Evolutionary conservation across 2,888 invertebrate genomes (phyloP), one percentile per base, ranked within the genome.

Genomic region (Noctua janthe): DNA sequence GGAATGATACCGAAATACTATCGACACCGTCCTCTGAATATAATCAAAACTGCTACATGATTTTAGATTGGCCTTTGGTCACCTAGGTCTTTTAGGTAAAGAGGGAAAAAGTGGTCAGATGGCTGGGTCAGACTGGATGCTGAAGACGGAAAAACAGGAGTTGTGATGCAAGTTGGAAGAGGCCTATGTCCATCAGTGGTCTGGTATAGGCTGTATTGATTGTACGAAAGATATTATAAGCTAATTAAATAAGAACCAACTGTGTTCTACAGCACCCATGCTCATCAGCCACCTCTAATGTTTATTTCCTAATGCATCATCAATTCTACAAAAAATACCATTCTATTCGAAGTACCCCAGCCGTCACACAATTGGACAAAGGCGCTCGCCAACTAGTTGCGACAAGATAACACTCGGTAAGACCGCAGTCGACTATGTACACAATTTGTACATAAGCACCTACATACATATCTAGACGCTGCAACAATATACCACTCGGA

Each of bases 401-500:
- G 72, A 77, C 78, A 73, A 82, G 88, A 88, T 82, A 79, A 66
- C 59, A 70, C 66, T n/a, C 20, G 43, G 71, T 71, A 76, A 80
- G 73, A 71, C 54, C 49, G 70, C 43, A 72, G 77, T 83, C 62
- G 62, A 75, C 70, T 76, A 74, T 75, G 74, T 72, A 43, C 71
- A 82, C 78, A 59, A 80, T 64, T 79, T 82, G 76, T 79, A 73
- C 69, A 69, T 59, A 67, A 59, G 73, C 39, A 72, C 29, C 56
- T 54, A 49, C 69, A 71, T 79, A 76, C 56, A 51, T 81, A 39
- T n/a, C 77, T 64, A 74, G 71, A 75, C 13, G 66, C 51, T 80
- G 81, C 80, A 78, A 88, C 90, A 81, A 88, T 89, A 85, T 88
- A 88, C 75, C 77, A 77, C 56, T 76, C 23, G 71, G 79, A 85